These are phyloP conservation scores for Sebastes taczanowskii DNA, from an alignment of 2,797 vertebrate genomes.

Conservation along the genomic window DNA sequence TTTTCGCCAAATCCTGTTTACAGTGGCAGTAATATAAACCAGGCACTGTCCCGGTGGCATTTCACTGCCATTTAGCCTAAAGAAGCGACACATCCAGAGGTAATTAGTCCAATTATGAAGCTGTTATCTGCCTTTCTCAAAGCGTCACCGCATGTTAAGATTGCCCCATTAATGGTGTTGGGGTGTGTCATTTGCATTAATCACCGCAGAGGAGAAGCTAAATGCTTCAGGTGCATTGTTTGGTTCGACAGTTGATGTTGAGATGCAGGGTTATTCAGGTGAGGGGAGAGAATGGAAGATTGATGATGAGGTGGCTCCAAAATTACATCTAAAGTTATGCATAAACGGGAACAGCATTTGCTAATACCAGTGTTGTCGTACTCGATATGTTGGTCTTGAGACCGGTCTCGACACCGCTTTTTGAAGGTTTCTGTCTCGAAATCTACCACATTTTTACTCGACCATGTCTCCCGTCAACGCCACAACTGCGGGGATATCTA, in stretches of 20 bases:
- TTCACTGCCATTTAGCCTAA: constrained; percentile 72
- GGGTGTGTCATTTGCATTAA: constrained; percentile 53
- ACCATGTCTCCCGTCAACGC: accelerated
- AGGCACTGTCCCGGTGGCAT: constrained; percentile 59
- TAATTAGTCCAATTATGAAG: constrained; percentile 74
- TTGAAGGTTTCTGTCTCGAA: too few species aligned
- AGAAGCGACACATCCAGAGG: constrained; percentile 54
- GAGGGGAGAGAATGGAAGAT: constrained; percentile 13
- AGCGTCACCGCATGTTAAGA: constrained; percentile 44
- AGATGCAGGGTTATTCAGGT: constrained; percentile 12
- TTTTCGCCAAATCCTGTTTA: constrained; percentile 69
- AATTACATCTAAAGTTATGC: constrained; percentile 1
- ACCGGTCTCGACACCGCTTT: neutral
- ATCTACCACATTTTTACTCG: too few species aligned
- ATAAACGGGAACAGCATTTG: neutral
- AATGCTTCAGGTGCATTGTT: constrained; percentile 29
- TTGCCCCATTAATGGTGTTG: constrained; percentile 35
- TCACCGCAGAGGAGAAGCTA: constrained; percentile 29
- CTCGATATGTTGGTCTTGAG: neutral
- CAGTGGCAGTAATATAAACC: constrained; percentile 43
- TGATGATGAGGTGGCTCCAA: constrained; percentile 10
- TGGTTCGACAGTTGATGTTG: neutral
- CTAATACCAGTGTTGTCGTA: neutral
- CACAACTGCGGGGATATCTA: too few species aligned
- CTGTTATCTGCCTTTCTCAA: constrained; percentile 60